Evolutionary conservation across 2,888 invertebrate genomes (phyloP), one percentile per base, ranked within the genome.

Genomic region (Oscheius onirici): DNA sequence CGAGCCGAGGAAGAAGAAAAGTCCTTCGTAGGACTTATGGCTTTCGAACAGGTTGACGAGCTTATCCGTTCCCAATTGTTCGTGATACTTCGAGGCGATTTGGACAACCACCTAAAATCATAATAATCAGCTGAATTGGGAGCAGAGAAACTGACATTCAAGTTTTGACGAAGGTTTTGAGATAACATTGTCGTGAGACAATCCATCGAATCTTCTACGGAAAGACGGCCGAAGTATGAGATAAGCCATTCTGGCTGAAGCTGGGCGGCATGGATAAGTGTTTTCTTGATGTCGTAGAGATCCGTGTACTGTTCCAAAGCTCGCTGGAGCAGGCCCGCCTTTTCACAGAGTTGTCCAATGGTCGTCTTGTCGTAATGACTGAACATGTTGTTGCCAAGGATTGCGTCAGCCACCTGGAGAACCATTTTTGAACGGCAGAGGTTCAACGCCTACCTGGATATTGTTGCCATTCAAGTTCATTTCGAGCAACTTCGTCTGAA

Each of bases 291-390:
- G 89, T 99, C 99, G 88, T 99, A 99, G 83, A 99, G 90, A 90
- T 99, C 99, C 78, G 97, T 99, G 90, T 99, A 99, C 89, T 99
- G 97, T 88, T 99, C 99, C 57, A 99, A 90, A 28, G 99, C 99
- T 20, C 86, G 71, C 89, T 99, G 99, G 84, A 97, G 89, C 5
- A 99, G 91, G 0, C 97, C 97, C 11, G 97, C 97, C 90, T 99
- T 99, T 90, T 99, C 99, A 90, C 99, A 99, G 54, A 99, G 92
- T 90, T 97, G 97, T 2, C 99, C 99, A 83, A 99, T 93, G 90
- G 97, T 95, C 34, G 97, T 94, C 76, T 95, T 92, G 90, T 99
- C 97, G 90, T 99, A 99, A 89, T 99, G 97, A 3, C 96, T 96
- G 90, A 99, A 99, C 97, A 99, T 97, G 87, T 97, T 77, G 90